Conservation (phyloP, 2,797 vertebrate genomes). For the Tamandua tetradactyla region DNA sequence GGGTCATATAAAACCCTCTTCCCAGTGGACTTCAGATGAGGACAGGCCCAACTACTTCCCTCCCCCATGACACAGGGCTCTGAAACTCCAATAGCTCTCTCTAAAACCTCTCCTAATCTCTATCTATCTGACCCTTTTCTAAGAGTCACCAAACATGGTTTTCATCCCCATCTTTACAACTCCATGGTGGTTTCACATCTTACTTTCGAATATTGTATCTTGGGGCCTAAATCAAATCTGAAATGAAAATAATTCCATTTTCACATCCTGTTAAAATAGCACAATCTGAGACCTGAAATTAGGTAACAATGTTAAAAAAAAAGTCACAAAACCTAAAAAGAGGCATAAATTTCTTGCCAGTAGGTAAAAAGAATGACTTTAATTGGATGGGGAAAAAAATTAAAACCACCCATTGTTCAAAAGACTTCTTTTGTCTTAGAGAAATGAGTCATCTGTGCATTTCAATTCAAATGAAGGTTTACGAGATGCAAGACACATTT, state of each 20-base stretch:
- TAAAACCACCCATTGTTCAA: background rate
- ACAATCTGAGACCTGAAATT: background rate
- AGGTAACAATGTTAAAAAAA: background rate
- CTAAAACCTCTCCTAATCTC: background rate
- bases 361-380: background rate
- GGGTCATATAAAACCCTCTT: background rate
- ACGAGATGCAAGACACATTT: background rate
- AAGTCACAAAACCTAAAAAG: constrained; percentile 7
- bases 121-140: background rate
- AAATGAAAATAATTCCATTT: constrained; percentile 38
- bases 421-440: background rate
- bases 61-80: background rate
- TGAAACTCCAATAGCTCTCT: background rate
- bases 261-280: background rate
- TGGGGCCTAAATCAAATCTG: background rate
- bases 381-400: background rate
- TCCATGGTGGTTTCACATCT: background rate
- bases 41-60: background rate
- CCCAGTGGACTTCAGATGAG: background rate
- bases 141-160: background rate
- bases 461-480: constrained; percentile 24
- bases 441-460: constrained; percentile 20
- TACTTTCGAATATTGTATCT: background rate
- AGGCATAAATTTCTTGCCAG: background rate
- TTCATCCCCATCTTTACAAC: background rate